Conservation (phyloP, 2,888 invertebrate genomes). For the Lasioglossum pauxillum region DNA sequence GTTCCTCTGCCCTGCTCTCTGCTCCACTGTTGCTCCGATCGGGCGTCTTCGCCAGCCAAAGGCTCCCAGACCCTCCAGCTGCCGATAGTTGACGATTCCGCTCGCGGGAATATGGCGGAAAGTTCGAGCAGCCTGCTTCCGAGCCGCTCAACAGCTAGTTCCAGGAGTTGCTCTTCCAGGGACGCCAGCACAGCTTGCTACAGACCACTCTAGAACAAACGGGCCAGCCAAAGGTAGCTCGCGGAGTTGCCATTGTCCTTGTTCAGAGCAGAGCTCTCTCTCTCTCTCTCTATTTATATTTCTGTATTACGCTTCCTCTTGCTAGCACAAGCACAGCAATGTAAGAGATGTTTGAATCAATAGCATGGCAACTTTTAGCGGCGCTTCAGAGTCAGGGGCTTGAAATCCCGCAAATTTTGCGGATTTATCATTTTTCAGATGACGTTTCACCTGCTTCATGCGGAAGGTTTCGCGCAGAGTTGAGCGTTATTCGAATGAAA, state of each 20-base stretch:
- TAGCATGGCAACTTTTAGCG: no score
- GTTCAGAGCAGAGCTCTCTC: background rate
- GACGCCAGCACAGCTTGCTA: background rate
- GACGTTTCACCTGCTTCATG: no score
- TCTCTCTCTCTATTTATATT: no score
- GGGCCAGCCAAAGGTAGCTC: background rate
- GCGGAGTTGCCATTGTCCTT: background rate
- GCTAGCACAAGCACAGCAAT: no score
- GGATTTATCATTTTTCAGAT: no score
- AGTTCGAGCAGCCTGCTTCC: background rate
- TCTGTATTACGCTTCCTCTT: background rate
- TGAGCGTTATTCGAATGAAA: no score
- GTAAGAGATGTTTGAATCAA: no score
- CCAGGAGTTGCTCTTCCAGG: background rate
- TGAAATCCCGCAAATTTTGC: no score
- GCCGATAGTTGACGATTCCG: constrained; percentile 7
- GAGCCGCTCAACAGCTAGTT: background rate
- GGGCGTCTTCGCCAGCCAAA: background rate
- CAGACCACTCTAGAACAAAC: background rate
- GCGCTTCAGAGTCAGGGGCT: no score
- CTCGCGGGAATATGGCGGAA: background rate
- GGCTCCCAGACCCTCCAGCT: background rate
- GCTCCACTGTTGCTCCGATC: background rate
- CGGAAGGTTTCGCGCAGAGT: no score
- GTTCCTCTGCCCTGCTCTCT: background rate